Conservation (phyloP, 2,113 vertebrate species). For the Microcebus tavaratra region DNA sequence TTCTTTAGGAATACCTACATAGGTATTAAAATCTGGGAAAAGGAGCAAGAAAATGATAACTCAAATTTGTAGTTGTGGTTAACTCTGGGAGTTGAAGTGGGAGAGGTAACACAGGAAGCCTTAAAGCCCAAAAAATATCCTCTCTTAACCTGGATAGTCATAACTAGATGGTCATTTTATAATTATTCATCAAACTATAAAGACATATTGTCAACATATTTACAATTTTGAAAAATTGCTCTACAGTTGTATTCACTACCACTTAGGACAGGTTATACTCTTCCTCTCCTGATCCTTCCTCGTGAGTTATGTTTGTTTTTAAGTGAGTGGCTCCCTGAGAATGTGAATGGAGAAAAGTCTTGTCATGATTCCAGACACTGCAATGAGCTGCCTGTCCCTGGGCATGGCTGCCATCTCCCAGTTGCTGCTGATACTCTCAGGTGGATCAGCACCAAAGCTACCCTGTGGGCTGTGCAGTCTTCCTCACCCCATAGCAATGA, state of each 20-base stretch:
- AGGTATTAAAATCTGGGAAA: not conserved
- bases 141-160: not conserved
- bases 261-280: not conserved
- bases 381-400: not conserved
- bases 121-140: not conserved
- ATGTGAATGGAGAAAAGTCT: not conserved
- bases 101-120: not conserved
- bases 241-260: not conserved
- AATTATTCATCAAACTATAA: slow-evolving; percentile 7
- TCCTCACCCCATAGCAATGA: not conserved
- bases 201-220: not conserved
- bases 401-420: not conserved
- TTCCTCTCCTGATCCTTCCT: not conserved
- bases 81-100: not conserved
- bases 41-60: not conserved
- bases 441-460: not conserved
- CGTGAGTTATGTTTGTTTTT: not conserved
- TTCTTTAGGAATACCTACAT: not conserved
- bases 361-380: not conserved
- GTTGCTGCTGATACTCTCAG: not conserved
- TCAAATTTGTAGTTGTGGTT: not conserved
- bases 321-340: not conserved
- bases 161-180: not conserved
- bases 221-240: not conserved
- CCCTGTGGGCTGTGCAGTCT: no score